Conservation (phyloP, 2,797 vertebrate species). For the Adrianichthys oophorus region DNA sequence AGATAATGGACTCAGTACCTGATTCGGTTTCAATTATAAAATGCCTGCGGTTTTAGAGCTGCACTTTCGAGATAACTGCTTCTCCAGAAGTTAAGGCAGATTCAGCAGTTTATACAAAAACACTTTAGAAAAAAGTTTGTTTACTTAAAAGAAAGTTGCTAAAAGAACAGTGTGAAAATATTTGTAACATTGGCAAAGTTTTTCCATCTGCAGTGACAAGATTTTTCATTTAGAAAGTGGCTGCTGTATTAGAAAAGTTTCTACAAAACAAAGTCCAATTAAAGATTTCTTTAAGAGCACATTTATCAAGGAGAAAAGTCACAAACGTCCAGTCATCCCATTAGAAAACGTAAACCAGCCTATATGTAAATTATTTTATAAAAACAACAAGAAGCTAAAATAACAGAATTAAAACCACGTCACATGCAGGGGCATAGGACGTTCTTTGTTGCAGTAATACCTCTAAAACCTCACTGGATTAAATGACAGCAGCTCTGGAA, state of each 20-base stretch:
- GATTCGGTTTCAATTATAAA: constrained; percentile 66
- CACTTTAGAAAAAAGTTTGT: too few species aligned
- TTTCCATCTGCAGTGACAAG: too few species aligned
- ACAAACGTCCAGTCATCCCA: not conserved
- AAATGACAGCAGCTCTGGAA: constrained; percentile 52
- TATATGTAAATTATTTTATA: not conserved
- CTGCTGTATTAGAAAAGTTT: not conserved
- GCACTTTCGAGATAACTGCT: constrained; percentile 17
- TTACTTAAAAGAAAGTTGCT: too few species aligned
- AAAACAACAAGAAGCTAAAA: constrained; percentile 1
- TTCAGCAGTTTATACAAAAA: too few species aligned
- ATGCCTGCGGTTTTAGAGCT: constrained; percentile 30
- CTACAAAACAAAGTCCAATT: not conserved
- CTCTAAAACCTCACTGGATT: constrained; percentile 50
- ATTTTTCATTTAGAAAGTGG: constrained; percentile 3
- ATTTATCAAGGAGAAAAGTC: not conserved
- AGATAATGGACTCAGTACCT: constrained; percentile 38
- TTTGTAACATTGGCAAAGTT: too few species aligned
- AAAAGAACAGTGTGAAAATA: too few species aligned
- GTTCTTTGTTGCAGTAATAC: constrained; percentile 38
- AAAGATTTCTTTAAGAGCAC: not conserved
- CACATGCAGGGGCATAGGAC: constrained; percentile 47
- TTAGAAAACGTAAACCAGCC: not conserved
- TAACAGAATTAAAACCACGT: constrained; percentile 8
- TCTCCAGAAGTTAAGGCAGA: constrained; percentile 10